A percentile compares a stretch with the other conserved stretches of the same genome.
phyloP scores from a whole-genome alignment of 2,797 vertebrate genomes.

The Phrynocephalus guinanensis region DNA sequence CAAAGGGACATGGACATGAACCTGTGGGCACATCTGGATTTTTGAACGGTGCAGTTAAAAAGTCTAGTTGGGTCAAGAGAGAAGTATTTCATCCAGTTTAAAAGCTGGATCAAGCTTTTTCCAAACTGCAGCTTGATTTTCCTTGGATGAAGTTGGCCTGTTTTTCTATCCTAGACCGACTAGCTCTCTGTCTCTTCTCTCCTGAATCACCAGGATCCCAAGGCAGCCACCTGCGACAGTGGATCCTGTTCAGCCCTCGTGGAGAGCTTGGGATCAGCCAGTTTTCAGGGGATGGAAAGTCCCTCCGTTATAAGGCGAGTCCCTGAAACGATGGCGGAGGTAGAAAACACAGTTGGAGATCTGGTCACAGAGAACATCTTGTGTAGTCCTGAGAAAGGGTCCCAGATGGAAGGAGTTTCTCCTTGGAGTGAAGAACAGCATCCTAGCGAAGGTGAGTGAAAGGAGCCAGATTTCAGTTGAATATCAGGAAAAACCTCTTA shows the following conservation, averaged over 20 bases:
- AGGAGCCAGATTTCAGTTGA: slow-evolving; percentile 18
- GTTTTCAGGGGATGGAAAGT: slow-evolving; percentile 43
- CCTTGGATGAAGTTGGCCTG: not conserved
- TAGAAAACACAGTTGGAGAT: slow-evolving; percentile 33
- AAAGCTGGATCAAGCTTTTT: too few relatives aligned
- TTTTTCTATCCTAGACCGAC: not conserved
- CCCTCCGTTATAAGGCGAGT: not conserved
- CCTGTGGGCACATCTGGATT: too few relatives aligned
- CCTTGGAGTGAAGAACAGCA: slow-evolving; percentile 22
- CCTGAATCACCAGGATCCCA: not conserved
- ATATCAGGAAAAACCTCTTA: too few relatives aligned
- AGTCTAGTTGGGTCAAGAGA: too few relatives aligned
- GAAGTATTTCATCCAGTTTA: too few relatives aligned
- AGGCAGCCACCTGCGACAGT: not conserved
- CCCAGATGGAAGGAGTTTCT: not conserved
- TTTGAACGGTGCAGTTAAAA: too few relatives aligned
- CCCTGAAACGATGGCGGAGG: slow-evolving; percentile 30
- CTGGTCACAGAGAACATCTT: slow-evolving; percentile 47
- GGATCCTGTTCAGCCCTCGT: not conserved
- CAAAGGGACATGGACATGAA: not conserved
- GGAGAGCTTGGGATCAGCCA: not conserved
- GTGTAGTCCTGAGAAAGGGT: slow-evolving; percentile 46
- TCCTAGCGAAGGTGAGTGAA: not conserved
- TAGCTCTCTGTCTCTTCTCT: not conserved
- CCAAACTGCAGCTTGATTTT: too few relatives aligned